Base-by-base conservation (phyloP, 1,140 invertebrate species). In the Euura saliciscinereae region DNA sequence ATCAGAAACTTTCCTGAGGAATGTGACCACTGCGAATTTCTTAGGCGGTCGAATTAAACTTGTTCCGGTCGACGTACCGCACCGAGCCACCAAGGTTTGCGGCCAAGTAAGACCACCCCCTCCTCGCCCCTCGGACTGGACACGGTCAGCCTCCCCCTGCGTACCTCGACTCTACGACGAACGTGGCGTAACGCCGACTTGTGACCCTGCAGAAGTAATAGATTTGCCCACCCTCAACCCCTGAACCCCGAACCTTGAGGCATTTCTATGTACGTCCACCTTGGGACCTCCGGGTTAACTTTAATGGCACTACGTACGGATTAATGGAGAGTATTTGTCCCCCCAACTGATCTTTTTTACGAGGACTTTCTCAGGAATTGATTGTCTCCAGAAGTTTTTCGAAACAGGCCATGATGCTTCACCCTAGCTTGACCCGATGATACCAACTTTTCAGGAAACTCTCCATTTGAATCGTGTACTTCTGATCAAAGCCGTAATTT, bases 1-100 rank as follows among this genome's bases (percentile, higher is more conserved):
- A 84, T 84, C 83, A 84, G 69, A 76, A 84, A 84, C 80, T 84
- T 84, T 79, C 75, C 77, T 81, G 77, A 79, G 83, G 82, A 83
- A 84, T 84, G 83, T 76, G 77, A 83, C 81, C 81, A 73, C 77
- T 75, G 51, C 74, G 76, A 78, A 82, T 82, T 84, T 84, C 83
- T 84, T 84, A 82, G 79, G 72, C 72, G 78, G 75, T 78, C 77
- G 79, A 84, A 84, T 84, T 84, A 84, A 83, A 84, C 79, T 80
- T 78, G 78, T 79, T 79, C 77, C 74, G 74, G 44, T 75, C 70
- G 73, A 65, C 59, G 45, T 68, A 68, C 67, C 69, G 28, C 69
- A 46, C 44, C 45, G 46, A 44, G 45, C 66, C 45, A 65, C 45
- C 44, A 28, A 44, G 59, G 8, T 64, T 13, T 64, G 13, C 59